A percentile compares a stretch with the other conserved stretches of the same genome.
Evolutionary conservation across 2,113 vertebrate species (phyloP).

Genomic region (Sebastes fasciatus): DNA sequence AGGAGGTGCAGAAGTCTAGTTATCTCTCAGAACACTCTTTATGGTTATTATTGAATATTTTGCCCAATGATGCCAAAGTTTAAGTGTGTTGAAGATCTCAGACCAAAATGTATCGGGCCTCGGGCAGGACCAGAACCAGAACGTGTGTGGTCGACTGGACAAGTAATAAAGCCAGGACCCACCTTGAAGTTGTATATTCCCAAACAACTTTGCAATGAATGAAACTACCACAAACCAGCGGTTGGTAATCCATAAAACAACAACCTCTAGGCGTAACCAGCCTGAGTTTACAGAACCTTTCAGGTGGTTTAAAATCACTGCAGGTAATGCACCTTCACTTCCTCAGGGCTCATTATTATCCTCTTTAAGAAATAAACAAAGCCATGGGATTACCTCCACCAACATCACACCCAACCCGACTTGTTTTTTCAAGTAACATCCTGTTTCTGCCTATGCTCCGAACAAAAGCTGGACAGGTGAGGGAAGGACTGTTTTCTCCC

Average conservation of each 20-base stretch:
- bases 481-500: slow-evolving; percentile 16
- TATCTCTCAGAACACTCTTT: no score
- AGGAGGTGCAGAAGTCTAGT: no score
- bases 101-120: no score
- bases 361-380: slow-evolving; percentile 21
- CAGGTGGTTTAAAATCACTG: slow-evolving; percentile 10
- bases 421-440: slow-evolving; percentile 14
- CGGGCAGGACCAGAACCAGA: no score
- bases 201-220: not conserved
- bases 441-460: not conserved
- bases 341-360: not conserved
- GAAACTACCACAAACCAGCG: not conserved
- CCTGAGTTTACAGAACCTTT: not conserved
- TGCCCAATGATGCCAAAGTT: no score
- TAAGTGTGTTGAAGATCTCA: no score
- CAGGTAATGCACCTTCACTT: not conserved
- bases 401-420: slow-evolving; percentile 2
- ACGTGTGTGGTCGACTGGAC: not conserved
- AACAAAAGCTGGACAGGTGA: slow-evolving; percentile 39
- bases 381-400: not conserved
- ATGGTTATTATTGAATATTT: no score
- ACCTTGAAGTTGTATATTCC: not conserved
- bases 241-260: slow-evolving; percentile 6
- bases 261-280: not conserved
- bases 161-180: not conserved